Conservation (phyloP, 37 sponge, comb jelly and placozoan species). For the Beroe forskalii region DNA sequence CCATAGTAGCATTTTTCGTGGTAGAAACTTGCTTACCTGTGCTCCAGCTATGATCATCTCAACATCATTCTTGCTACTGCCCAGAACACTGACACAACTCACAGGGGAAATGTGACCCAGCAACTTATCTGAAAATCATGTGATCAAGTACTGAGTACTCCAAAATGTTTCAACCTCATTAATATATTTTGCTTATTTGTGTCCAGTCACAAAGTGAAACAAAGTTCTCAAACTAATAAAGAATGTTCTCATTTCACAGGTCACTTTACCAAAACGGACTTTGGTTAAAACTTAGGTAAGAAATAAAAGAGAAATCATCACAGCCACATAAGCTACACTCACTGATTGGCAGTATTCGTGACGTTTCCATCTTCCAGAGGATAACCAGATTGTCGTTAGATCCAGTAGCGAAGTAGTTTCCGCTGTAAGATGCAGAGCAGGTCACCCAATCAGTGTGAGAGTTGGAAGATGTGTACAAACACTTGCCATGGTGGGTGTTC, state of each 20-base stretch:
- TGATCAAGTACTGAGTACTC: neutral
- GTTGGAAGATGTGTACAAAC: neutral
- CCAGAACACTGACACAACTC: conserved; percentile 51
- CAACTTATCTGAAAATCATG: neutral
- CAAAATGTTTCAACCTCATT: no score
- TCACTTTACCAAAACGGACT: neutral
- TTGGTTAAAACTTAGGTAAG: neutral
- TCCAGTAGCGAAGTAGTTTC: conserved; percentile 29
- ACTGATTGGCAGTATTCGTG: neutral
- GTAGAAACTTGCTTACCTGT: no score
- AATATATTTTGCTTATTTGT: no score
- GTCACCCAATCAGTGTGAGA: conserved; percentile 62
- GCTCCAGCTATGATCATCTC: conserved; percentile 11
- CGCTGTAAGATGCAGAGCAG: neutral
- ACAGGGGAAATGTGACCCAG: conserved; percentile 36
- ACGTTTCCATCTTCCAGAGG: conserved; percentile 36
- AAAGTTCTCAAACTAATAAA: neutral
- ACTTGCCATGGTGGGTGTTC: neutral
- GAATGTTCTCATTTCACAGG: neutral
- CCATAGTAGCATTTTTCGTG: no score
- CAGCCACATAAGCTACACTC: neutral
- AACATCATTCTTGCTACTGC: neutral
- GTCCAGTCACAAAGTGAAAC: no score
- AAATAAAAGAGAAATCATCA: neutral
- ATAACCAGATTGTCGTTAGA: conserved; percentile 57